A percentile compares a stretch with the other conserved stretches of the same genome.
Evolutionary conservation across 2,113 vertebrate species (phyloP).

Genomic region (Oceanites oceanicus): DNA sequence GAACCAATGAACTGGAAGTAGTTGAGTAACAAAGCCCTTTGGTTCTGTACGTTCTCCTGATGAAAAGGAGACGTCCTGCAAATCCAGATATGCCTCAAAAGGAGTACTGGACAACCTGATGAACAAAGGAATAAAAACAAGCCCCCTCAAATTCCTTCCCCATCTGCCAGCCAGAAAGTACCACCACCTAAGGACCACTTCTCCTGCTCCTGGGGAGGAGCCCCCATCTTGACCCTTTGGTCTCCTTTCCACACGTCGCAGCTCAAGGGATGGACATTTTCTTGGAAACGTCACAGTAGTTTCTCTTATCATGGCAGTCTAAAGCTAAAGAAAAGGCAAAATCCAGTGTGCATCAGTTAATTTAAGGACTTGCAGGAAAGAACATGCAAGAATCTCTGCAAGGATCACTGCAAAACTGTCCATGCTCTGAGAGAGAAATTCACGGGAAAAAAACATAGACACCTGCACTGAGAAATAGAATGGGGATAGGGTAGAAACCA

Average conservation of each 20-base stretch:
- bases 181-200: not conserved
- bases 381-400: not conserved
- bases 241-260: not conserved
- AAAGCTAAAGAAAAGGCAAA: not conserved
- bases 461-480: not conserved
- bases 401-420: not conserved
- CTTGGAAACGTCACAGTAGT: not conserved
- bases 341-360: not conserved
- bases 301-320: not conserved
- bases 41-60: not conserved
- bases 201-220: not conserved
- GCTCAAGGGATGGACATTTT: not conserved
- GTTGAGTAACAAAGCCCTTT: not conserved
- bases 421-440: not conserved
- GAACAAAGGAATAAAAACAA: not conserved
- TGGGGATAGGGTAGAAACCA: not conserved
- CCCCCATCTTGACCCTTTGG: not conserved
- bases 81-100: not conserved
- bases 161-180: not conserved
- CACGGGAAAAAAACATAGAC: fast-evolving
- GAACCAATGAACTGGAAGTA: not conserved
- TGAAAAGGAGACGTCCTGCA: not conserved
- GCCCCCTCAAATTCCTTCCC: not conserved
- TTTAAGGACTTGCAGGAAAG: not conserved
- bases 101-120: not conserved